Evolutionary conservation across 2,113 vertebrate genomes (phyloP), one percentile per base, ranked within the genome.

Genomic region (Speoplatyrhinus poulsoni): DNA sequence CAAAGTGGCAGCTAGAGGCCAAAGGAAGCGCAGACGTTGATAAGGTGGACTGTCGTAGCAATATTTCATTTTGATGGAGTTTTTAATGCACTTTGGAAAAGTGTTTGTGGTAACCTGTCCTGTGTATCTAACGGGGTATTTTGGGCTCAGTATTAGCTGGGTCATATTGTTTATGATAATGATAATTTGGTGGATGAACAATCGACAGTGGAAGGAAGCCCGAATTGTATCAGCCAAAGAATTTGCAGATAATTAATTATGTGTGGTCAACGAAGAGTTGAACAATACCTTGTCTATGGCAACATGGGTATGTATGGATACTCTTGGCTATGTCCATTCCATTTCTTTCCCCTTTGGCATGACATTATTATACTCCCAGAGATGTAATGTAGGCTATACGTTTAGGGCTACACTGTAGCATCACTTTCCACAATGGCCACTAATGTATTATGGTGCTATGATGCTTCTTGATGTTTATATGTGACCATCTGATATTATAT

Each of bases 141-240:
- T 96, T 75, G 94, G 96, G 65, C 84, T 99, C 66, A 96, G 96
- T 63, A 47, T 94, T 60, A 93, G 88, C 89, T 98, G 97, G 96
- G 32, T 98, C 76, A 81, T 96, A 79, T 88, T 97, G 46, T 94
- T 87, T 72, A 85, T 95, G 80, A 11, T 94, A 36, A 84, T 96
- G 41, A 90, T 94, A 90, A 88, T 92, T 12, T 94, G 95, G 92
- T 99, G 96, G 96, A 91, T 85, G 67, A 89, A 89, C 63, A 99
- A 96, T 77, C 94, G 95, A 60, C 86, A 85, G 5, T 81, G 85
- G 79, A 98, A 98, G 81, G 84, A 90, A 1, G 73, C 79, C 2
- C 94, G 95, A 13, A 87, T 97, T 70, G 92, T 90, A 4, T 91
- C 93, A 10, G 96, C 96, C 41, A 91, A 96, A 4, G 88, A 94